Evolutionary conservation across 2,888 invertebrate genomes (phyloP).

Genomic region (Galerucella pusilla): DNA sequence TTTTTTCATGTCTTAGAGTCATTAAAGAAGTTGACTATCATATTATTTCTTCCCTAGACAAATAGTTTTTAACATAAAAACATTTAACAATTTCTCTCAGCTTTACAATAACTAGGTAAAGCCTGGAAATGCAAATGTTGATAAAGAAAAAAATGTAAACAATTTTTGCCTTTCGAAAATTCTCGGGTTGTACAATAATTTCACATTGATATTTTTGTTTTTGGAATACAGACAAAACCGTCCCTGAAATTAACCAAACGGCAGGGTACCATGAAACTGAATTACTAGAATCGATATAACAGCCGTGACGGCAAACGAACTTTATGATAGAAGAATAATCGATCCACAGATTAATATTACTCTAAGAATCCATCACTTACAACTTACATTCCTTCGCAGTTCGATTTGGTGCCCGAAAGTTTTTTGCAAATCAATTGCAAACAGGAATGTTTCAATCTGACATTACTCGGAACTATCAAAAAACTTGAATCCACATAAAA

Average conservation of each 20-base stretch:
- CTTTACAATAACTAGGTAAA: too few species aligned
- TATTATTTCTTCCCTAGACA: too few species aligned
- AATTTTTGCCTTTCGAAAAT: too few species aligned
- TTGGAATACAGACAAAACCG: background rate
- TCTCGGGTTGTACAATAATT: background rate
- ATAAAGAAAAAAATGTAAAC: too few species aligned
- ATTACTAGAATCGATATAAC: conserved; percentile 38
- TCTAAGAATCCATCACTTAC: conserved; percentile 25
- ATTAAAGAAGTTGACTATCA: too few species aligned
- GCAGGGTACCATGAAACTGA: conserved; percentile 33
- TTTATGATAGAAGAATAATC: conserved; percentile 34
- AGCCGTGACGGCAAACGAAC: conserved; percentile 32
- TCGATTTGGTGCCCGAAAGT: conserved; percentile 13
- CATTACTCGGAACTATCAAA: background rate
- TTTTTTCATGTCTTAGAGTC: too few species aligned
- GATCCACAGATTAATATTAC: too few species aligned
- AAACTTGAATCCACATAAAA: background rate
- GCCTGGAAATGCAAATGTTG: too few species aligned
- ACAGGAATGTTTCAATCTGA: conserved; percentile 10
- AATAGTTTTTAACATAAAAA: too few species aligned
- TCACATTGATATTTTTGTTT: background rate
- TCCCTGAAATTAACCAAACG: conserved; percentile 19
- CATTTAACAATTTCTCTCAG: too few species aligned
- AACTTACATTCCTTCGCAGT: conserved; percentile 20
- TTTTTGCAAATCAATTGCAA: conserved; percentile 14